These are phyloP conservation scores for Stegodyphus mimosarum DNA, from an alignment of 1,140 invertebrate genomes.

Conservation along the genomic window DNA sequence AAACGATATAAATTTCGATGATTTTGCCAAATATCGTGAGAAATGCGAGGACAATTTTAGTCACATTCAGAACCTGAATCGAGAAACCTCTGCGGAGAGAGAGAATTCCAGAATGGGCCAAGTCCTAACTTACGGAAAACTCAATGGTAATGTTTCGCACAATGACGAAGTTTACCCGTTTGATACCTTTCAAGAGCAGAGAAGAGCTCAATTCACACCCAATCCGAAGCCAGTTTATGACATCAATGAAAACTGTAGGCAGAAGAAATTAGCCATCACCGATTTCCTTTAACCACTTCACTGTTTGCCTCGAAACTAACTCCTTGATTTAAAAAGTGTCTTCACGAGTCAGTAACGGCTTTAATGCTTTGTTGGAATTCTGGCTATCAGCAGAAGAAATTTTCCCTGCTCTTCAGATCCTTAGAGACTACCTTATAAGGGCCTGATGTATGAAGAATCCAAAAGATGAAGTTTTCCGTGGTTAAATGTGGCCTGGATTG, in stretches of 20 bases:
- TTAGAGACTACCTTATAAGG: neutral
- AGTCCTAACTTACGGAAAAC: constrained; percentile 3
- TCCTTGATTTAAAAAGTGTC: neutral
- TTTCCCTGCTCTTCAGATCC: neutral
- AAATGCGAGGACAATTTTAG: constrained; percentile 51
- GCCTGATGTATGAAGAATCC: neutral
- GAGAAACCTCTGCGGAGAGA: constrained; percentile 11
- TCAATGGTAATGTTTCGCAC: constrained; percentile 6
- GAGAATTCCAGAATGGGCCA: constrained; percentile 3
- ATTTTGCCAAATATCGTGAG: constrained; percentile 35
- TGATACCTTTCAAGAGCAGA: constrained; percentile 9
- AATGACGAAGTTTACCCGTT: constrained; percentile 17
- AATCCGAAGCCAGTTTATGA: neutral
- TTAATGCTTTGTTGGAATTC: neutral
- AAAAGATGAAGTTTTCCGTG: neutral
- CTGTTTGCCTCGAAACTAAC: no score
- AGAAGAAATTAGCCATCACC: constrained; percentile 44
- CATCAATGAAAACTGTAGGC: constrained; percentile 27
- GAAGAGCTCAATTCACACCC: neutral
- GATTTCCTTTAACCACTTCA: constrained; percentile 30
- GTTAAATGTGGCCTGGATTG: neutral
- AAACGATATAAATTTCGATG: constrained; percentile 1
- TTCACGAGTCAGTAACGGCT: neutral
- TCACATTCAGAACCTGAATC: constrained; percentile 34
- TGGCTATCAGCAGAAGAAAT: neutral